Conservation (phyloP, 2,888 invertebrate species). For the Hipparchia semele region DNA sequence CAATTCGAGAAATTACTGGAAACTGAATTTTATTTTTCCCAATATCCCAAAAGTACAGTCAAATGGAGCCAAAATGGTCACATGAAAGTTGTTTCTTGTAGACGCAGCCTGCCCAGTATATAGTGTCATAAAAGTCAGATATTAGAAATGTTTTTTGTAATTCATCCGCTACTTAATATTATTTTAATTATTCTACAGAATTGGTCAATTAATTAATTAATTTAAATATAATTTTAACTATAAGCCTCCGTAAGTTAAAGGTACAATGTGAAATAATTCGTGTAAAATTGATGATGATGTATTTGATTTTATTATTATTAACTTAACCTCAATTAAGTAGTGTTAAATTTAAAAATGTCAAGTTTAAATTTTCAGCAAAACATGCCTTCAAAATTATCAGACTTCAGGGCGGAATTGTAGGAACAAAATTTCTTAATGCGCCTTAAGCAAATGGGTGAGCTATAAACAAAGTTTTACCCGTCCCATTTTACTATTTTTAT, state of each 20-base stretch:
- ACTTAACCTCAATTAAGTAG: constrained; percentile 6
- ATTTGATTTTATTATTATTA: background rate
- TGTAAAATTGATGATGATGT: background rate
- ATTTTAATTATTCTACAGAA: constrained; percentile 30
- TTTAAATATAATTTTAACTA: constrained; percentile 22
- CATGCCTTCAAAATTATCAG: constrained; percentile 10
- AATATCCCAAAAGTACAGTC: no score
- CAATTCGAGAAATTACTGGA: no score
- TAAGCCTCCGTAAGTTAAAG: constrained; percentile 22
- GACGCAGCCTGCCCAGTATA: no score
- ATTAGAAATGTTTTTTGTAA: constrained; percentile 33
- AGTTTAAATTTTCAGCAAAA: constrained; percentile 14
- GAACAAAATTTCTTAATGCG: constrained; percentile 36
- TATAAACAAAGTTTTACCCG: background rate
- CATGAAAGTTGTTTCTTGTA: no score
- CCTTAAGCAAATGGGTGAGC: constrained; percentile 20
- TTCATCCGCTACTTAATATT: constrained; percentile 35
- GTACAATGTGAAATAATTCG: constrained; percentile 24
- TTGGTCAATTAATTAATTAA: constrained; percentile 38
- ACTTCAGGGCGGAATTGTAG: constrained; percentile 36
- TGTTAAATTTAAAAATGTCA: background rate
- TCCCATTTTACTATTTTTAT: background rate
- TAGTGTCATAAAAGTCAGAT: background rate
- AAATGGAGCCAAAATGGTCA: no score
- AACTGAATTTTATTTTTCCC: no score